A percentile compares a stretch with the other conserved stretches of the same genome.
phyloP scores from a whole-genome alignment of 2,797 vertebrate genomes.

The Diplodus puntazzo region DNA sequence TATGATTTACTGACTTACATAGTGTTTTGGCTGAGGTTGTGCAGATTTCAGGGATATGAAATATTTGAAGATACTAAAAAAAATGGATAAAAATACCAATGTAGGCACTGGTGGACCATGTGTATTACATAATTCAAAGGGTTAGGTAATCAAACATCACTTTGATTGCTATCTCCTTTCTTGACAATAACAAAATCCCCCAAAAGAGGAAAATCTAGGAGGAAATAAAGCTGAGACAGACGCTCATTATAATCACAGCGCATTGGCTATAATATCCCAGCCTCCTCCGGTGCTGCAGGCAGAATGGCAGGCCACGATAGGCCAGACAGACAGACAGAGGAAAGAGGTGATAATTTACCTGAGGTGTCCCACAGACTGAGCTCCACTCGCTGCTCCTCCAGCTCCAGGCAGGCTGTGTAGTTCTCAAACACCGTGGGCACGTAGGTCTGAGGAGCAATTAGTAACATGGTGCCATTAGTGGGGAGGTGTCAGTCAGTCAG shows the following conservation, averaged over 20 bases:
- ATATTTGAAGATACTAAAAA: background rate
- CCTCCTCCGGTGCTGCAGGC: conserved; percentile 44
- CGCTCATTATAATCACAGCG: conserved; percentile 33
- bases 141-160: conserved; percentile 1
- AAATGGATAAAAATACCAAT: background rate
- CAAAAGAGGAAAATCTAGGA: background rate
- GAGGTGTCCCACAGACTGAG: conserved; percentile 98
- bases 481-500: conserved; percentile 54
- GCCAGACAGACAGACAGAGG: background rate
- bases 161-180: background rate
- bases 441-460: conserved; percentile 89
- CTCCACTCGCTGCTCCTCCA: conserved; percentile 95
- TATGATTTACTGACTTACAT: background rate
- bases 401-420: conserved; percentile 96
- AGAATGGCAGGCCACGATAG: conserved; percentile 6
- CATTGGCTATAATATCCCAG: conserved; percentile 18
- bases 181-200: background rate
- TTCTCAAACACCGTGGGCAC: conserved; percentile 98
- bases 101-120: background rate
- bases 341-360: conserved; percentile 82
- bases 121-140: background rate
- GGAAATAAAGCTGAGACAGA: conserved; percentile 14
- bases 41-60: background rate
- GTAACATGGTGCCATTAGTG: conserved; percentile 65
- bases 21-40: background rate